phyloP scores from a whole-genome alignment of 2,888 invertebrate genomes.

The Epirrhoe tristata region DNA sequence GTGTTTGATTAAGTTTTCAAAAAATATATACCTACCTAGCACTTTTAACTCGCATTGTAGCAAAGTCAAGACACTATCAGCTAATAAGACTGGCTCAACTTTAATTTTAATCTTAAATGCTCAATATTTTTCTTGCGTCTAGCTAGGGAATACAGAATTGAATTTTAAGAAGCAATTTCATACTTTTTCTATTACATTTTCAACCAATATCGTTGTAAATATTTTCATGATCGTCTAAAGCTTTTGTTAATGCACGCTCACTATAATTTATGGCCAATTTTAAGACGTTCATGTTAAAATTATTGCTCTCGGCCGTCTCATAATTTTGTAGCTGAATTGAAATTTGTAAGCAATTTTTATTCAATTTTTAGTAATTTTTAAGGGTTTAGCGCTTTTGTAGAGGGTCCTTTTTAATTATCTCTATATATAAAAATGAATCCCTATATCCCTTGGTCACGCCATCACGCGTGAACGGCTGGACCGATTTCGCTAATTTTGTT shows the following conservation, averaged over 20 bases:
- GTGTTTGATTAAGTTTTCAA: no score
- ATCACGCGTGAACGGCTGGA: no score
- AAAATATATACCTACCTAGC: no score
- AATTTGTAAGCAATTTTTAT: conserved; percentile 41
- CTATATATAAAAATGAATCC: no score
- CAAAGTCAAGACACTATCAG: no score
- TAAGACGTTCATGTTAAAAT: conserved; percentile 47
- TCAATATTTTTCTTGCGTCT: not conserved
- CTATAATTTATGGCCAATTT: conserved; percentile 49
- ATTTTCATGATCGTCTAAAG: conserved; percentile 30
- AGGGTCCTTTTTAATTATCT: no score
- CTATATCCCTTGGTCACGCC: no score
- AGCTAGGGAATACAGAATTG: not conserved
- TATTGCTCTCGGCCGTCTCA: conserved; percentile 39
- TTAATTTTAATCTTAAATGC: not conserved
- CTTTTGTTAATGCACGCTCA: conserved; percentile 37
- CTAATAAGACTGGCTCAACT: no score
- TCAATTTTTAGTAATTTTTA: conserved; percentile 25
- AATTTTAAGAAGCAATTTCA: not conserved
- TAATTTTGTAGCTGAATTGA: conserved; percentile 45
- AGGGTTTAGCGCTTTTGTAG: no score
- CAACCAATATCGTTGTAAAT: conserved; percentile 27
- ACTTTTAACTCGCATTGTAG: no score
- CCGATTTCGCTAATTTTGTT: no score
- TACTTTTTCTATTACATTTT: conserved; percentile 15